These are phyloP conservation scores for Electrophaes corylata DNA, from an alignment of 2,888 invertebrate genomes.

Conservation along the genomic window DNA sequence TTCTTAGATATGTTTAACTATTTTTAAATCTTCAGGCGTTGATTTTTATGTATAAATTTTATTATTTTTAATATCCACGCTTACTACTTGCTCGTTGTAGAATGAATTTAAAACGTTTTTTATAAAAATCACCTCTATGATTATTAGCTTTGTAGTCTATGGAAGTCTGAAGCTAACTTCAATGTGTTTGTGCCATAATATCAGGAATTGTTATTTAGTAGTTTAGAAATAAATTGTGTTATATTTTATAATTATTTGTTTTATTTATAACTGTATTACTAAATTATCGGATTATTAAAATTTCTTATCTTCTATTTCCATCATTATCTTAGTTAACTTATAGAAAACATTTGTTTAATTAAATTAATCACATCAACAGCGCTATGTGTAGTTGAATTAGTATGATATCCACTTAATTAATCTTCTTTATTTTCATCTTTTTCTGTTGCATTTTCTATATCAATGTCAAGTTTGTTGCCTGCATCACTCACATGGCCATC, in stretches of 20 bases:
- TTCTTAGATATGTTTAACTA: too few species aligned
- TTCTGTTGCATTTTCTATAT: background rate
- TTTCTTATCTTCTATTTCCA: too few species aligned
- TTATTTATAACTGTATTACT: constrained; percentile 29
- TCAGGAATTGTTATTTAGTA: constrained; percentile 59
- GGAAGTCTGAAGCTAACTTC: constrained; percentile 44
- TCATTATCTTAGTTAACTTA: too few species aligned
- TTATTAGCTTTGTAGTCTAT: constrained; percentile 22
- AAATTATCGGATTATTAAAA: too few species aligned
- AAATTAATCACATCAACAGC: background rate
- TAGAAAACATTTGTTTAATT: too few species aligned
- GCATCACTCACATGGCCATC: background rate
- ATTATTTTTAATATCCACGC: too few species aligned
- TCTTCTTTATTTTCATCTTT: constrained; percentile 2
- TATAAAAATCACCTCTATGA: too few species aligned
- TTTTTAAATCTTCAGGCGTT: too few species aligned
- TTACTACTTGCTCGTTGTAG: too few species aligned
- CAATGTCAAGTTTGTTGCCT: background rate
- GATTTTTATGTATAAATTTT: too few species aligned
- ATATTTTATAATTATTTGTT: constrained; percentile 46
- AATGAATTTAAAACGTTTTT: too few species aligned
- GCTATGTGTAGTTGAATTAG: too few species aligned
- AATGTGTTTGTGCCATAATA: constrained; percentile 58
- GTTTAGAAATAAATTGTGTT: constrained; percentile 57
- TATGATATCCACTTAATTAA: background rate